Percentiles rank a stretch among this genome's conserved stretches.
These are phyloP conservation scores for Charaxes varanes DNA, from an alignment of 1,140 invertebrate genomes.

Conservation along the genomic window DNA sequence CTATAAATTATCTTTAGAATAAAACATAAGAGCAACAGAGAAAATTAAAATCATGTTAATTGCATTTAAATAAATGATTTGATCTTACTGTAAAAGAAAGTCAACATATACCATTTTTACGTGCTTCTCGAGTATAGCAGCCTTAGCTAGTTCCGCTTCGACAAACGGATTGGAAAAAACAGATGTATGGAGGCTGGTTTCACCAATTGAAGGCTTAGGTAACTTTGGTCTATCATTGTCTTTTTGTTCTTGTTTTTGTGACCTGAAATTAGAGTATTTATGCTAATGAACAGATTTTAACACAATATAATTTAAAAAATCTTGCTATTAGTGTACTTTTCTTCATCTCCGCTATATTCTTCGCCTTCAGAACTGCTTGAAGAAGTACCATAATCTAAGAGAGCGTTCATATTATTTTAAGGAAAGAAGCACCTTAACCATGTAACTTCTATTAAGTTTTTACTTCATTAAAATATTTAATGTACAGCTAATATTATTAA, in stretches of 20 bases:
- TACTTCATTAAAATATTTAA: too few relatives aligned
- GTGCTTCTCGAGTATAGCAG: slow-evolving; percentile 92
- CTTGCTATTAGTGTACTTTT: too few relatives aligned
- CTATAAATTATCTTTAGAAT: too few relatives aligned
- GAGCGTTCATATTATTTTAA: slow-evolving; percentile 51
- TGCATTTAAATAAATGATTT: slow-evolving; percentile 2
- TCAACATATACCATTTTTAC: slow-evolving; percentile 90
- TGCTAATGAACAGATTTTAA: background rate
- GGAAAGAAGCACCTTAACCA: background rate
- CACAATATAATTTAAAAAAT: slow-evolving; percentile 18
- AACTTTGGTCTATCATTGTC: slow-evolving; percentile 52
- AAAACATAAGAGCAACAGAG: background rate
- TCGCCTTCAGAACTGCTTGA: slow-evolving; percentile 46
- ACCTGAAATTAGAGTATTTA: slow-evolving; percentile 8
- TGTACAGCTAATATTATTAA: too few relatives aligned
- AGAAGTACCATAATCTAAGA: slow-evolving; percentile 64
- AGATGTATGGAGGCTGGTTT: slow-evolving; percentile 55
- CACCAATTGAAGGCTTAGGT: slow-evolving; percentile 62
- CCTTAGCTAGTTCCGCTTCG: slow-evolving; percentile 91
- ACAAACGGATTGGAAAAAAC: slow-evolving; percentile 93
- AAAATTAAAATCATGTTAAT: too few relatives aligned
- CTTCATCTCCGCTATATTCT: slow-evolving; percentile 34
- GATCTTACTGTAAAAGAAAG: slow-evolving; percentile 40
- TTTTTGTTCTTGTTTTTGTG: slow-evolving; percentile 14
- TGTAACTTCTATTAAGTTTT: too few relatives aligned